phyloP scores from a whole-genome alignment of 2,113 vertebrate genomes.

The Opisthocomus hoazin region DNA sequence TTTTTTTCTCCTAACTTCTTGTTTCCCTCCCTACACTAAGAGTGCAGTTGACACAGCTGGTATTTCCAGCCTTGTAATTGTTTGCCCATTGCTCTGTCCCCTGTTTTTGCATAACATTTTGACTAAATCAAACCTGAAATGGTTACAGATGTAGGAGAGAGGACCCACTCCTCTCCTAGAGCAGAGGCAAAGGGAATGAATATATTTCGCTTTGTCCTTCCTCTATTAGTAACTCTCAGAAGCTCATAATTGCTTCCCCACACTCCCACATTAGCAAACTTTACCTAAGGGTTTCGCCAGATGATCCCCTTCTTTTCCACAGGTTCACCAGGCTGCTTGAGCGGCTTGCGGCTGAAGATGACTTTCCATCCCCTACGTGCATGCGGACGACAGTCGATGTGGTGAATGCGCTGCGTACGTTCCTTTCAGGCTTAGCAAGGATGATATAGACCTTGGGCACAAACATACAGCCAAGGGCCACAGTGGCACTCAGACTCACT shows the following conservation, averaged over 20 bases:
- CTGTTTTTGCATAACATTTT: neutral
- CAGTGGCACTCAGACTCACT: constrained; percentile 94
- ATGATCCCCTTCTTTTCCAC: constrained; percentile 93
- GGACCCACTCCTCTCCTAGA: neutral
- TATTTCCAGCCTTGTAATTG: neutral
- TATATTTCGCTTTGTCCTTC: neutral
- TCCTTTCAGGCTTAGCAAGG: constrained; percentile 96
- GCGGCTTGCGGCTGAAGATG: constrained; percentile 90
- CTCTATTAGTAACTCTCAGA: neutral
- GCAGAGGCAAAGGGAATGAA: neutral
- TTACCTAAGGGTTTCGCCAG: constrained; percentile 96
- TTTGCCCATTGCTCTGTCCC: neutral
- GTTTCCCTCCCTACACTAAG: neutral
- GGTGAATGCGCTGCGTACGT: constrained; percentile 96
- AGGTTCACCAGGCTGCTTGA: constrained; percentile 95
- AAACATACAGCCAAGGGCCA: constrained; percentile 97
- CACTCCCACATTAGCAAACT: neutral
- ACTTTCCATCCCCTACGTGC: constrained; percentile 96
- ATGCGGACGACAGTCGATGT: constrained; percentile 96
- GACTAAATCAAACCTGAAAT: neutral
- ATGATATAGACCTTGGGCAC: constrained; percentile 99
- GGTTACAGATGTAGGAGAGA: neutral
- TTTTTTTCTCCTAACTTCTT: neutral
- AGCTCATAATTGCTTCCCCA: neutral
- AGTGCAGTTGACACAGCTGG: neutral